Conservation (phyloP, 2,888 invertebrate species). For the Drosophila nigricruria region DNA sequence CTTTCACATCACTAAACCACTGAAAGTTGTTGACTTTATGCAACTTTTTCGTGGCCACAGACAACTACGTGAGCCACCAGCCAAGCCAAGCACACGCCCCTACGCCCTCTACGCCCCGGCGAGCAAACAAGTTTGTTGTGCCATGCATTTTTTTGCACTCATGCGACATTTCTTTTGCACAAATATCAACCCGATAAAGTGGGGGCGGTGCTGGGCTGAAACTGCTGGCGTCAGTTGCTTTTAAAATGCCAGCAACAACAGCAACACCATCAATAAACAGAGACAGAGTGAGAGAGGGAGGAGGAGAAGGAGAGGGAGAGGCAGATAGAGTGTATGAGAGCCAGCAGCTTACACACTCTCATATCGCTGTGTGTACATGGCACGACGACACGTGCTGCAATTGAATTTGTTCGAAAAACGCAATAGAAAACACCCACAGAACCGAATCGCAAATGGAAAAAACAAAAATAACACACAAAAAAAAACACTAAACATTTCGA, state of each 20-base stretch:
- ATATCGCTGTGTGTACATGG: constrained; percentile 58
- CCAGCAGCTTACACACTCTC: constrained; percentile 40
- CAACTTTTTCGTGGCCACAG: constrained; percentile 80
- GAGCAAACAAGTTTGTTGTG: constrained; percentile 75
- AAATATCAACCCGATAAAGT: constrained; percentile 72
- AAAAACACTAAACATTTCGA: constrained; percentile 11
- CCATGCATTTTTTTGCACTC: constrained; percentile 71
- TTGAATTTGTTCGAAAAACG: constrained; percentile 78
- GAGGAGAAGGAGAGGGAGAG: not conserved
- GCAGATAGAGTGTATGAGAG: constrained; percentile 7
- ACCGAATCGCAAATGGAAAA: constrained; percentile 30
- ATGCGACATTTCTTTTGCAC: constrained; percentile 68
- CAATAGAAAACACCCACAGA: constrained; percentile 73
- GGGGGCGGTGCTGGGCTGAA: constrained; percentile 46
- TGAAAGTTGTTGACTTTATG: constrained; percentile 80
- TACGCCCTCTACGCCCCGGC: not conserved
- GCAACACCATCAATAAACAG: constrained; percentile 44
- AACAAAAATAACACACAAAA: constrained; percentile 25
- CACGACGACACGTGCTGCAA: constrained; percentile 76
- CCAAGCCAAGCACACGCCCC: constrained; percentile 11
- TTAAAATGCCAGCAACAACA: constrained; percentile 57
- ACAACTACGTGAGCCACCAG: constrained; percentile 68
- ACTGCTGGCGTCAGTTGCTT: constrained; percentile 79
- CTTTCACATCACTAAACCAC: constrained; percentile 78
- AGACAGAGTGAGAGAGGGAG: constrained; percentile 12